Conservation (phyloP, 2,113 vertebrate genomes). For the Tragelaphus buxtoni region DNA sequence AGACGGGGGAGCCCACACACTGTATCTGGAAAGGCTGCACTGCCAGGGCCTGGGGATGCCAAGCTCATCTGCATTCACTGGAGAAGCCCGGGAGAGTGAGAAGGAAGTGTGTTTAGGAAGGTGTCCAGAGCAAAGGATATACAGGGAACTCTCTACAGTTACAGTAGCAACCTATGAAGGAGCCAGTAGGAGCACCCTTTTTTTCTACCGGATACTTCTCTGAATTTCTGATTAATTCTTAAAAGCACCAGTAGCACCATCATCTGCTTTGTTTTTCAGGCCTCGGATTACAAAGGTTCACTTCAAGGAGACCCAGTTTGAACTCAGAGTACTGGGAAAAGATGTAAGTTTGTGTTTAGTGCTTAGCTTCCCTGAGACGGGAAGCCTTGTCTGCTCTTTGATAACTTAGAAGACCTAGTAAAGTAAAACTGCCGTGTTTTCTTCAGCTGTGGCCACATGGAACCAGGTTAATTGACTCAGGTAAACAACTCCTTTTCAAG, state of each 20-base stretch:
- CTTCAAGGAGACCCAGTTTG: conserved; percentile 93
- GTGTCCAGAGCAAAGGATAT: background rate
- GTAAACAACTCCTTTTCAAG: background rate
- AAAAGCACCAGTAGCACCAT: background rate
- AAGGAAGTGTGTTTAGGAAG: background rate
- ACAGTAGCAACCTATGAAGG: background rate
- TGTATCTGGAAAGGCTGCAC: background rate
- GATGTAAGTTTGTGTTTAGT: conserved; percentile 87
- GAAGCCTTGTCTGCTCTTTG: background rate
- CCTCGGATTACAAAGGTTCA: conserved; percentile 93
- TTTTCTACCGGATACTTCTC: background rate
- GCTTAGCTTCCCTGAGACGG: background rate
- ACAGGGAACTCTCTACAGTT: background rate
- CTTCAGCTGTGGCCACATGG: background rate
- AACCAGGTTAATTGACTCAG: background rate
- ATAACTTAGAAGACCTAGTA: background rate
- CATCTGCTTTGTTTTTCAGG: conserved; percentile 79
- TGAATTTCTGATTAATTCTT: background rate
- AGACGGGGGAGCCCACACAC: rapidly evolving
- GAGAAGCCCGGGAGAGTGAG: background rate
- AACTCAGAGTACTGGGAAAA: conserved; percentile 90
- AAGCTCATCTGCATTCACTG: background rate
- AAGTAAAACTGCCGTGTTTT: background rate
- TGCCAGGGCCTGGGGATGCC: background rate
- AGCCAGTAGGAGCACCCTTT: background rate